Base-by-base conservation (phyloP, 2,113 vertebrate species). In the Nothoprocta pentlandii region DNA sequence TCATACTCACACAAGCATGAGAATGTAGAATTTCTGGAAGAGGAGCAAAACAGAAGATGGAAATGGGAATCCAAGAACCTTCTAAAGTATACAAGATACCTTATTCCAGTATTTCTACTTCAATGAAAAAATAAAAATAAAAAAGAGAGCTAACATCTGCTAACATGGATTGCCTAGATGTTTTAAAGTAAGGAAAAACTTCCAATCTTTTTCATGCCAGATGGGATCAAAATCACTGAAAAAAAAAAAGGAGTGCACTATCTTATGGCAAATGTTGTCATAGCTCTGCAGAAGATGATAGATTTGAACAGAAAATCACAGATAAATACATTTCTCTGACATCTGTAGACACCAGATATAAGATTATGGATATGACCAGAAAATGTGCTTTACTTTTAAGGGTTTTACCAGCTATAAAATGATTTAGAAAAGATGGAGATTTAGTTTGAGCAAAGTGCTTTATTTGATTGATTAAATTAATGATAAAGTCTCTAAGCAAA, bases 301-400 rank as follows among this genome's bases (percentile, higher is more conserved):
- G 49, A 80, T 63, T 46, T 85, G 36, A 79, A 91, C 34, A 56
- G 25, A 58, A 85, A 91, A 75, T 36, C 87, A 56, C 14, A 83
- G 19, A 82, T 14, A 46, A 87, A 87, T 39, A 13, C 0, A 54
- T 80, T 95, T 91, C 64, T 91, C 28, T 84, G 75, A 87, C n/a
- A 80, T 59, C 51, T 28, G 16, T 23, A 73, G 34, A 14, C 41
- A 87, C 22, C 61, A 87, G 49, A 30, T 62, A 26, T 4, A 75
- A 87, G 53, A 69, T 10, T 56, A 32, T 22, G 36, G 79, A 73
- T 22, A 56, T 30, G 39, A 80, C 19, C 26, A 77, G 34, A 82
- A 93, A 92, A 69, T 46, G 32, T 26, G 25, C 6, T 16, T 66
- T 79, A 26, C 58, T 89, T 94, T 80, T 28, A 87, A 14, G 23